A percentile compares a stretch with the other conserved stretches of the same genome.
Conservation (phyloP, 1,140 invertebrate genomes). For the Cydia strobilella region DNA sequence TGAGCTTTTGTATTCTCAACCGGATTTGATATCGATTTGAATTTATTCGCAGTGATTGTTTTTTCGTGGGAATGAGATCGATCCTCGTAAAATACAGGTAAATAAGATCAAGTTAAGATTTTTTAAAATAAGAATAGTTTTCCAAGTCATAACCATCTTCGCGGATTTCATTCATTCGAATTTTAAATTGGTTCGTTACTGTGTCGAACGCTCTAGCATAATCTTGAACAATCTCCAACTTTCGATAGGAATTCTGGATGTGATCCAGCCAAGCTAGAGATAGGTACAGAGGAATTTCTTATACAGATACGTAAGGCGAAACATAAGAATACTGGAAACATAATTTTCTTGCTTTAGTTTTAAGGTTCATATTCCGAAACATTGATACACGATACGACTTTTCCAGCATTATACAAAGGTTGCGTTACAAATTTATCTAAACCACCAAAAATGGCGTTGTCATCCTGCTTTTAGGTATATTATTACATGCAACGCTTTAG, state of each 20-base stretch:
- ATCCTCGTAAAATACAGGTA: too few species aligned
- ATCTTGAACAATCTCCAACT: constrained; percentile 31
- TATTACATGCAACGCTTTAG: background rate
- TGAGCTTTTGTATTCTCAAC: too few species aligned
- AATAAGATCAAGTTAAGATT: too few species aligned
- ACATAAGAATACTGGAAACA: background rate
- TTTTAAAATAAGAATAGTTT: background rate
- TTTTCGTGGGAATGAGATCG: too few species aligned
- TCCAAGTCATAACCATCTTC: constrained; percentile 19
- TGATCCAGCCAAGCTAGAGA: constrained; percentile 25
- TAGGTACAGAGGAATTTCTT: constrained; percentile 3
- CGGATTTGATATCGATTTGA: too few species aligned
- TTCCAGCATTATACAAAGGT: background rate
- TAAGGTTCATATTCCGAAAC: background rate
- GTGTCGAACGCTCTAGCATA: constrained; percentile 25
- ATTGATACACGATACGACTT: background rate
- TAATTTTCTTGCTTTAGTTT: background rate
- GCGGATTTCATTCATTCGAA: constrained; percentile 25
- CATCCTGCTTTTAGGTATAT: background rate
- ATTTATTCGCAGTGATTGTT: too few species aligned
- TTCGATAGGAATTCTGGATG: constrained; percentile 29
- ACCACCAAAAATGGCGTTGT: background rate
- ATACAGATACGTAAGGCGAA: background rate
- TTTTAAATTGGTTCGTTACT: constrained; percentile 32
- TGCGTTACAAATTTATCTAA: background rate